Percentiles rank a stretch among this genome's conserved stretches.
These are phyloP conservation scores for Aptenodytes patagonicus DNA, from an alignment of 2,113 vertebrate species.

Conservation along the genomic window DNA sequence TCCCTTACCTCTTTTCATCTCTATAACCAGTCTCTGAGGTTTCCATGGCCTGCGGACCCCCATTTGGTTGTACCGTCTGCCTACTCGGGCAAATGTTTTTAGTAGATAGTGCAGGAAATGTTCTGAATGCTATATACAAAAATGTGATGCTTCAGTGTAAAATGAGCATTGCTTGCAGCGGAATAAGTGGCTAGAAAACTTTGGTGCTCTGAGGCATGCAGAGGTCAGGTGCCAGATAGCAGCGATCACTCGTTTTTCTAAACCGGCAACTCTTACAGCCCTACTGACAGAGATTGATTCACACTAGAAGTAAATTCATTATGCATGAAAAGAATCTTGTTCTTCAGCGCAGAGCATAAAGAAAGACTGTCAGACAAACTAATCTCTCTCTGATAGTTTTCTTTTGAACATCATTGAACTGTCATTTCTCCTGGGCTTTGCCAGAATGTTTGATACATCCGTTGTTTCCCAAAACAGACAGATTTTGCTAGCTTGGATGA, in stretches of 20 bases:
- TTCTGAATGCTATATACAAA: background rate
- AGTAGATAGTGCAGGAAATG: background rate
- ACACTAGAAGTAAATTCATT: background rate
- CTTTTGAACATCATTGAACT: constrained; percentile 28
- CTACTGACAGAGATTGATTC: background rate
- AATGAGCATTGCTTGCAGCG: background rate
- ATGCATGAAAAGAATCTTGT: background rate
- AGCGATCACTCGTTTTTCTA: background rate
- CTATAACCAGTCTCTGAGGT: background rate
- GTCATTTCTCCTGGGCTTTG: constrained; percentile 19
- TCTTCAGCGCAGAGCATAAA: background rate
- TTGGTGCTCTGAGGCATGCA: background rate
- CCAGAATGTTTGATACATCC: background rate
- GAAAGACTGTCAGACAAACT: constrained; percentile 15
- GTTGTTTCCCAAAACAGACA: background rate
- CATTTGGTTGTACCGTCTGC: fast-evolving
- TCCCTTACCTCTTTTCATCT: background rate
- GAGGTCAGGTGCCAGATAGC: background rate
- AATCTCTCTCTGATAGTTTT: constrained; percentile 38
- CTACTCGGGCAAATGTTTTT: background rate
- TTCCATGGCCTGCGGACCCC: background rate
- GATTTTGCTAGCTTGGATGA: background rate
- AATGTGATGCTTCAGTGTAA: background rate
- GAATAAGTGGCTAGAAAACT: background rate
- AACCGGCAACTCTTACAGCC: background rate